phyloP scores from a whole-genome alignment of 2,888 invertebrate species.

The Ectemnius continuus region DNA sequence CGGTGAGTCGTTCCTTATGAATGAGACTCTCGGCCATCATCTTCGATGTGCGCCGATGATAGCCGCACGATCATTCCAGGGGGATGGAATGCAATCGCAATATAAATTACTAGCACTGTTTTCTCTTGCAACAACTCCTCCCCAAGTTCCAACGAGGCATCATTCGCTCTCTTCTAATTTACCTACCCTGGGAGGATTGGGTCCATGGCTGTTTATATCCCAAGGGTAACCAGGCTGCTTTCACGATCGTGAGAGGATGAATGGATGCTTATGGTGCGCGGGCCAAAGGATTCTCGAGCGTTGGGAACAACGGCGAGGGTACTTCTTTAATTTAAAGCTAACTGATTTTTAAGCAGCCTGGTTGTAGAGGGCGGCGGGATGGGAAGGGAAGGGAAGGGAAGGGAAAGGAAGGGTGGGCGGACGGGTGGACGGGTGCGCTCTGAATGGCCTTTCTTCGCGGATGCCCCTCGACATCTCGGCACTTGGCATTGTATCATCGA shows the following conservation, averaged over 20 bases:
- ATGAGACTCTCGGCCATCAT: constrained; percentile 32
- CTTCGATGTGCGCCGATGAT: constrained; percentile 26
- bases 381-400: too few species aligned
- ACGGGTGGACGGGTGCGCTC: background rate
- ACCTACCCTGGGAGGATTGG: background rate
- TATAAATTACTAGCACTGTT: constrained; percentile 20
- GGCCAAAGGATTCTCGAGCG: constrained; percentile 12
- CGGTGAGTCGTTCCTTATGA: constrained; percentile 53
- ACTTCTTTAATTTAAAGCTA: constrained; percentile 29
- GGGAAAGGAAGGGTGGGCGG: background rate
- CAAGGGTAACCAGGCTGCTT: too few species aligned
- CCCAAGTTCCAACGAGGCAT: background rate
- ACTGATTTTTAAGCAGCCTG: constrained; percentile 26
- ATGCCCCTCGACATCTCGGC: constrained; percentile 21
- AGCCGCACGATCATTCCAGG: constrained; percentile 21
- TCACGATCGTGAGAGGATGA: background rate
- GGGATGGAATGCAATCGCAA: constrained; percentile 24
- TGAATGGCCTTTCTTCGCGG: constrained; percentile 30
- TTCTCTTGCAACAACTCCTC: background rate
- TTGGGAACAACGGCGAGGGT: constrained; percentile 16
- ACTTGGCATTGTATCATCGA: constrained; percentile 23
- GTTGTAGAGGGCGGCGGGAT: background rate
- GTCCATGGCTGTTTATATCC: background rate
- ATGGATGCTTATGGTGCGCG: background rate
- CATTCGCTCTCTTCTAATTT: background rate